phyloP scores from a whole-genome alignment of 2,888 invertebrate genomes.

The Matsumyia berberina region DNA sequence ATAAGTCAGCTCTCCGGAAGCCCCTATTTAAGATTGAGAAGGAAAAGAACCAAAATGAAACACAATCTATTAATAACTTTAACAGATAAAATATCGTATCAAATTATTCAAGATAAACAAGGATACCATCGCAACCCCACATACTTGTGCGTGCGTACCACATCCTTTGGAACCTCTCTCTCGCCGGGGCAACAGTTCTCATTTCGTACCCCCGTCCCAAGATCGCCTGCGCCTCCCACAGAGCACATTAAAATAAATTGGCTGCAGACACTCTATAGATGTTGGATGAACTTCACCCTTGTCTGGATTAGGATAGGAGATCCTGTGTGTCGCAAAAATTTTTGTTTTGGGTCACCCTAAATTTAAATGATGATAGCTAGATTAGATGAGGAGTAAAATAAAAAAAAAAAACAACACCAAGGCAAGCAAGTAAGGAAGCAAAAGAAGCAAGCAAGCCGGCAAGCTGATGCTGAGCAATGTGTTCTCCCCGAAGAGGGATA shows the following conservation, averaged over 20 bases:
- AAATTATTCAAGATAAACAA: slow-evolving; percentile 55
- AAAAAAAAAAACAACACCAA: slow-evolving; percentile 7
- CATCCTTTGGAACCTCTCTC: background rate
- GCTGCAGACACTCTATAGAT: slow-evolving; percentile 63
- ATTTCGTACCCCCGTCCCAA: background rate
- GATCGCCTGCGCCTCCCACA: slow-evolving; percentile 1
- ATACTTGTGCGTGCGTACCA: background rate
- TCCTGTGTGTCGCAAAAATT: slow-evolving; percentile 57
- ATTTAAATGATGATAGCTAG: slow-evolving; percentile 70
- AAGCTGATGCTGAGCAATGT: slow-evolving; percentile 7
- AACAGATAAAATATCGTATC: slow-evolving; percentile 53
- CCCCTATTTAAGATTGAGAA: slow-evolving; percentile 23
- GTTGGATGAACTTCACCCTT: slow-evolving; percentile 63
- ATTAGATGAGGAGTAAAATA: slow-evolving; percentile 53
- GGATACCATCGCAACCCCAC: slow-evolving; percentile 35
- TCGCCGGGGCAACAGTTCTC: slow-evolving; percentile 6
- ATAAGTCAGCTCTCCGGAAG: background rate
- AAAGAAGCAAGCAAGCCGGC: slow-evolving; percentile 1
- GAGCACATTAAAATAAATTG: slow-evolving; percentile 69
- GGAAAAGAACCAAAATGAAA: slow-evolving; percentile 17
- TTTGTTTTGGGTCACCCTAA: slow-evolving; percentile 66
- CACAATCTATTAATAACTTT: slow-evolving; percentile 59
- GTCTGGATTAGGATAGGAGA: slow-evolving; percentile 60
- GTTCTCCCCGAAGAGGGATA: slow-evolving; percentile 9
- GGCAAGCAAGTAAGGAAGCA: background rate